Evolutionary conservation across 2,888 invertebrate genomes (phyloP), one percentile per base, ranked within the genome.

Genomic region (Acronicta alni): DNA sequence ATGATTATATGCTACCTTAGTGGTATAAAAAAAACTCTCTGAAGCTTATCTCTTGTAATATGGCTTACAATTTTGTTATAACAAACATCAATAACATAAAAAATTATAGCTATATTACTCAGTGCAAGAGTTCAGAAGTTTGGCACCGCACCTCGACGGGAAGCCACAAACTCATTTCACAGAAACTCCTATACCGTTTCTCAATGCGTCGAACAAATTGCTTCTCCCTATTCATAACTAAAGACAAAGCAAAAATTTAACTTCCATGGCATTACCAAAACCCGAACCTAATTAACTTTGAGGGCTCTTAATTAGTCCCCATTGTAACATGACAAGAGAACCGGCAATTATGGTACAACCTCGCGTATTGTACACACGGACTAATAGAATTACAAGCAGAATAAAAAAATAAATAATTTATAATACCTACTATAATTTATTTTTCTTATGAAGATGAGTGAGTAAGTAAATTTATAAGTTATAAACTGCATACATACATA

Each of bases 251-350:
- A 71, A 82, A 85, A 85, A 82, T 84, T 75, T 80, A 76, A 77
- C 80, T 83, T 77, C 69, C 79, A 80, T 82, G 78, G 83, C 83
- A 84, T 87, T 83, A 86, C 86, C 84, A 67, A 82, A 89, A 83
- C 83, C 86, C 81, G 78, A 85, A 87, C 85, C 86, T 91, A 90
- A 93, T 93, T 93, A 92, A 89, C 87, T 82, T 70, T 67, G 84
- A 82, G 86, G 87, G 86, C 85, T 88, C 90, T 92, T 93, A 92
- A 93, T 93, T 93, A 93, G 92, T 91, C 89, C 84, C 90, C 86
- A 92, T 93, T 92, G 93, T 92, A 89, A 85, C 87, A 86, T 89
- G 92, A 91, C 92, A 91, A 86, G 89, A 80, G 83, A 89, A 84
- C 89, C 88, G 79, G 86, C 88, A 86, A 89, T 92, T 90, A 88